Evolutionary conservation across 2,113 vertebrate genomes (phyloP).

Genomic region (Tragelaphus buxtoni): DNA sequence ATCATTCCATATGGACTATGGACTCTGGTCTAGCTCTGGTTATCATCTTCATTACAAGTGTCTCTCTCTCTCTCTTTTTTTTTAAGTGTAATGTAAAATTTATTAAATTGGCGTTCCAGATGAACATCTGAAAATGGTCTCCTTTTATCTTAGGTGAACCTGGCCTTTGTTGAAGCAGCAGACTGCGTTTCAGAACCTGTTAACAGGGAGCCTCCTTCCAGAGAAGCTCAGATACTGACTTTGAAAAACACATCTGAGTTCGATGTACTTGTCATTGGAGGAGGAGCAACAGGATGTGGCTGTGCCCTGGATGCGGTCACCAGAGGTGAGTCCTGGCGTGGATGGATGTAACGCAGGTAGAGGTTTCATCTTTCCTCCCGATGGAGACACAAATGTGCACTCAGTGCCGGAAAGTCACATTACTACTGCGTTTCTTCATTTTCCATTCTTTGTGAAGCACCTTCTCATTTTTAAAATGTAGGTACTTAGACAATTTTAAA

Average conservation of each 20-base stretch:
- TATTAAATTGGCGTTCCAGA: neutral
- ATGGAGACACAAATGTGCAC: rapidly evolving
- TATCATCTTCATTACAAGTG: too few relatives aligned
- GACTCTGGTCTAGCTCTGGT: neutral
- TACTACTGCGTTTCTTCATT: neutral
- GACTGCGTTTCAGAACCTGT: conserved; percentile 68
- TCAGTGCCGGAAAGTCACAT: neutral
- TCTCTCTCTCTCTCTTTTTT: neutral
- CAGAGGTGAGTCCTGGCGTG: conserved; percentile 82
- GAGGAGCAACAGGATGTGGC: conserved; percentile 94
- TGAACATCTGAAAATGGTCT: neutral
- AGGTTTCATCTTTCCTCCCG: neutral
- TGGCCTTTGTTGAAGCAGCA: conserved; percentile 85
- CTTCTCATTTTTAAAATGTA: neutral
- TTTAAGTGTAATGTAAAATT: neutral
- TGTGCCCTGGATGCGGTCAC: conserved; percentile 96
- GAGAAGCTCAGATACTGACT: conserved; percentile 84
- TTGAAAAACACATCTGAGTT: conserved; percentile 85
- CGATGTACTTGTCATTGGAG: conserved; percentile 93
- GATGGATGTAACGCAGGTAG: neutral
- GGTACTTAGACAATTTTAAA: neutral
- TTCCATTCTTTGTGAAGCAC: neutral
- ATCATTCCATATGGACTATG: neutral
- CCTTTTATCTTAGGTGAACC: conserved; percentile 75
- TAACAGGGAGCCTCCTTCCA: conserved; percentile 82